Evolutionary conservation across 1,140 invertebrate genomes (phyloP).

Genomic region (Cydia amplana): DNA sequence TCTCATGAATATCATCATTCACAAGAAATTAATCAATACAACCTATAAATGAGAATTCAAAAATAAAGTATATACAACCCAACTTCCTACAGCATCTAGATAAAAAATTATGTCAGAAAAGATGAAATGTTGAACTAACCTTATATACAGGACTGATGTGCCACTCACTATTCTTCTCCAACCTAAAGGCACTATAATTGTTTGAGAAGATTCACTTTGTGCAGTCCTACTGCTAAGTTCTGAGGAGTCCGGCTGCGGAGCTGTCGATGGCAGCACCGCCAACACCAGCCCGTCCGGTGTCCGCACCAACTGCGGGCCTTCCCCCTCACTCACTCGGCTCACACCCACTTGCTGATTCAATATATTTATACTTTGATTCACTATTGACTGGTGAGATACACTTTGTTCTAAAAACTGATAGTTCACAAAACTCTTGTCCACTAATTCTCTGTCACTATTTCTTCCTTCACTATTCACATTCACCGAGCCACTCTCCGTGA

Average conservation of each 20-base stretch:
- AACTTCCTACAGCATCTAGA: too few species aligned
- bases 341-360: conserved; percentile 77
- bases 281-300: conserved; percentile 75
- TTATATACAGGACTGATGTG: conserved; percentile 73
- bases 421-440: conserved; percentile 72
- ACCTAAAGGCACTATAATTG: conserved; percentile 73
- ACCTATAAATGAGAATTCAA: too few species aligned
- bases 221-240: conserved; percentile 52
- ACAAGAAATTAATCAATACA: too few species aligned
- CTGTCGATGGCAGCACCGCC: conserved; percentile 67
- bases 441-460: conserved; percentile 63
- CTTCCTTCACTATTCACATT: conserved; percentile 56
- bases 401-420: conserved; percentile 78
- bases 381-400: conserved; percentile 76
- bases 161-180: conserved; percentile 76
- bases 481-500: conserved; percentile 59
- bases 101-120: neutral
- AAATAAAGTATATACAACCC: too few species aligned
- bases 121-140: conserved; percentile 51
- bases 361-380: conserved; percentile 78
- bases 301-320: conserved; percentile 66
- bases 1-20: too few species aligned
- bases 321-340: conserved; percentile 63
- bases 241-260: conserved; percentile 47
- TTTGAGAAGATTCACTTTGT: conserved; percentile 65